Evolutionary conservation across 2,113 vertebrate species (phyloP).

Genomic region (Lepidothrix coronata): DNA sequence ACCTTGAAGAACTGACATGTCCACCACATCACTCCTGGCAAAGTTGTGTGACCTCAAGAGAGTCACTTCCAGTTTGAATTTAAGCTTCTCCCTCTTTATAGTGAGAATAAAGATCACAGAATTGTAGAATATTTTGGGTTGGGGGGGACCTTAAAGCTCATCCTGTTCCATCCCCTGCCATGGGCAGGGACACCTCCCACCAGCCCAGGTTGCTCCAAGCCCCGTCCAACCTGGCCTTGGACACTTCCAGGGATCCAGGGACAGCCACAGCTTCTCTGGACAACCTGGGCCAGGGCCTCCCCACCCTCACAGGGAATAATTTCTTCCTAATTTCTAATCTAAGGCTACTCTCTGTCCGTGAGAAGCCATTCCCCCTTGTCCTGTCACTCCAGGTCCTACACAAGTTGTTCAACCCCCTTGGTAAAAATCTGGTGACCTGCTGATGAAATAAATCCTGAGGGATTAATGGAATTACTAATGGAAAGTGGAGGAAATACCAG

Average conservation of each 20-base stretch:
- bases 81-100: not conserved
- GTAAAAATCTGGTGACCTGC: not conserved
- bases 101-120: not conserved
- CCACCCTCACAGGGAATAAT: accelerated
- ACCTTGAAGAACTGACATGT: not conserved
- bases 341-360: not conserved
- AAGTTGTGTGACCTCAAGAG: not conserved
- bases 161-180: accelerated
- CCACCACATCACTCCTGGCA: not conserved
- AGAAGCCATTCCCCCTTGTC: not conserved
- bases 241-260: not conserved
- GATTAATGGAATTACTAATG: not conserved
- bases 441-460: not conserved
- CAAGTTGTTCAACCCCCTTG: not conserved
- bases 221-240: accelerated
- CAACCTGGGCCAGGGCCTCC: not conserved
- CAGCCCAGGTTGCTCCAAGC: accelerated
- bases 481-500: not conserved
- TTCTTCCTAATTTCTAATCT: not conserved
- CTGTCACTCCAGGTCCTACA: not conserved
- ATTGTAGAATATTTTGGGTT: not conserved
- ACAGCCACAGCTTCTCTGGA: not conserved
- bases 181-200: not conserved
- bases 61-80: not conserved
- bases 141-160: not conserved